A percentile compares a stretch with the other conserved stretches of the same genome.
Conservation (phyloP, 2,888 invertebrate species). For the Apocheima hispidaria region DNA sequence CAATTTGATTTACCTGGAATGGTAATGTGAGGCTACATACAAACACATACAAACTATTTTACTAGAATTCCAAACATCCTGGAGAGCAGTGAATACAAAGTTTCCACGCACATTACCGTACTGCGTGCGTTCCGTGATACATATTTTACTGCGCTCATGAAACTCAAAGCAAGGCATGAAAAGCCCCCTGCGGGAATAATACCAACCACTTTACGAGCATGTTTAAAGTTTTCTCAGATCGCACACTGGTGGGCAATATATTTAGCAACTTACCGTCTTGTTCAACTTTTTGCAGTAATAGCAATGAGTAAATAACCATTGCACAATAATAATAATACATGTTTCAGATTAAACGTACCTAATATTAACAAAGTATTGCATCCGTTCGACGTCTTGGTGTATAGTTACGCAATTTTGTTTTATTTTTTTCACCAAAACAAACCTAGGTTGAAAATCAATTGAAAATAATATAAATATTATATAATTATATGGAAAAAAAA, state of each 20-base stretch:
- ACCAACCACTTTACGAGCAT: conserved; percentile 27
- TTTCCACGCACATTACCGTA: conserved; percentile 7
- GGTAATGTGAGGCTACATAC: neutral
- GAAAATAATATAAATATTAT: too few relatives aligned
- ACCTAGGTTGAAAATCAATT: too few relatives aligned
- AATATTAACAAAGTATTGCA: too few relatives aligned
- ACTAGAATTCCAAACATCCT: neutral
- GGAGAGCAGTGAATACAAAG: conserved; percentile 7
- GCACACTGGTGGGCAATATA: conserved; percentile 25
- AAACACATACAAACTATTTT: neutral
- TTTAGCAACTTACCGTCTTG: conserved; percentile 27
- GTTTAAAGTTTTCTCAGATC: conserved; percentile 32
- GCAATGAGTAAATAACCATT: conserved; percentile 14
- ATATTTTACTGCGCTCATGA: conserved; percentile 21
- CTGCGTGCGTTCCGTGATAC: neutral
- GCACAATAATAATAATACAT: neutral
- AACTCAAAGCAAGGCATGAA: conserved; percentile 31
- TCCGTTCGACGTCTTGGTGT: too few relatives aligned
- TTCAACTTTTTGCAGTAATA: conserved; percentile 16
- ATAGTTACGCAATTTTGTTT: too few relatives aligned
- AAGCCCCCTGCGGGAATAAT: conserved; percentile 28
- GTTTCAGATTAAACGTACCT: too few relatives aligned
- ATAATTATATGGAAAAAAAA: too few relatives aligned
- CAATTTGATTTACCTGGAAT: too few relatives aligned
- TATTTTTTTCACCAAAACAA: too few relatives aligned